Evolutionary conservation across 2,797 vertebrate species (phyloP).

Genomic region (Rhyacichthys aspro): DNA sequence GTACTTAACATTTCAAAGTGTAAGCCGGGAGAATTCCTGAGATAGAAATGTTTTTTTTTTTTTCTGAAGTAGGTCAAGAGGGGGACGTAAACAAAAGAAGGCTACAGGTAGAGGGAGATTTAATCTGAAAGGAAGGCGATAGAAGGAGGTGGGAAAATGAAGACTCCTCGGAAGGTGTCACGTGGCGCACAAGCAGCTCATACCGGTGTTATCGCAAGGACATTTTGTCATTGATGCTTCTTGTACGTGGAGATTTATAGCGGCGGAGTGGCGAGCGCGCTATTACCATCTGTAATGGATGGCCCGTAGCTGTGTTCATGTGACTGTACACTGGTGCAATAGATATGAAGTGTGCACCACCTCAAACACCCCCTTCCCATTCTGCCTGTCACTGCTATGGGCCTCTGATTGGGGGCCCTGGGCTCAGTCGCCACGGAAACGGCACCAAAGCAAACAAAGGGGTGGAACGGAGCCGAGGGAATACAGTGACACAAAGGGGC

Average conservation of each 20-base stretch:
- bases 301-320: slow-evolving; percentile 50
- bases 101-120: slow-evolving; percentile 42
- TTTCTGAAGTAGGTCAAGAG: slow-evolving; percentile 10
- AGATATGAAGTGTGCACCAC: slow-evolving; percentile 40
- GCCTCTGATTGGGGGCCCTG: slow-evolving; percentile 79
- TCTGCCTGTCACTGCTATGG: slow-evolving; percentile 68
- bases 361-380: slow-evolving; percentile 19
- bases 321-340: slow-evolving; percentile 10
- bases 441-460: slow-evolving; percentile 84
- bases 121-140: slow-evolving; percentile 46
- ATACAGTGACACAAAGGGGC: slow-evolving; percentile 78
- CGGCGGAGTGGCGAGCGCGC: slow-evolving; percentile 46
- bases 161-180: slow-evolving; percentile 1
- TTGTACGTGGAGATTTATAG: slow-evolving; percentile 58
- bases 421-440: slow-evolving; percentile 81
- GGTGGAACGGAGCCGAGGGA: slow-evolving; percentile 77
- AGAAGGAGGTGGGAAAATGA: neutral
- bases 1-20: slow-evolving; percentile 70
- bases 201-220: slow-evolving; percentile 40
- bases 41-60: slow-evolving; percentile 29
- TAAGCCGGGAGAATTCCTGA: slow-evolving; percentile 51
- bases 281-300: slow-evolving; percentile 72
- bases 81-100: slow-evolving; percentile 45
- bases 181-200: neutral
- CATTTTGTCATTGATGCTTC: slow-evolving; percentile 68